Evolutionary conservation across 2,113 vertebrate species (phyloP).

Genomic region (Ivindomyrus marchei): DNA sequence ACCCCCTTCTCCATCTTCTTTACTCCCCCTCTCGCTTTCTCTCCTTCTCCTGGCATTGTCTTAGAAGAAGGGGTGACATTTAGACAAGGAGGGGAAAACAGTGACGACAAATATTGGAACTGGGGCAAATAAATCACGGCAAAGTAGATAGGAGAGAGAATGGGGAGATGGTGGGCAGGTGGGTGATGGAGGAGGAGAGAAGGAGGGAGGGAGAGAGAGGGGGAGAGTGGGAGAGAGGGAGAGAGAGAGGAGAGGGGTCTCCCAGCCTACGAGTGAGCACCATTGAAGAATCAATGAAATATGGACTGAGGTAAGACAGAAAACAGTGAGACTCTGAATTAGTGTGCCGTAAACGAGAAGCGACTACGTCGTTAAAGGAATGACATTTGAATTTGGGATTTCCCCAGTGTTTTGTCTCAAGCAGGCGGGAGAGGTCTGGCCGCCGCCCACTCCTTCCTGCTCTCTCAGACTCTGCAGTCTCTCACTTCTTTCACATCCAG

Average conservation of each 20-base stretch:
- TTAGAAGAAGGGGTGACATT: slow-evolving; percentile 72
- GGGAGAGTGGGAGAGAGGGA: not conserved
- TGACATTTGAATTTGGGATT: slow-evolving; percentile 13
- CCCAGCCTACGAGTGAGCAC: not conserved
- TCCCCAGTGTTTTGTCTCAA: not conserved
- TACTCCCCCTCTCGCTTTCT: slow-evolving; percentile 47
- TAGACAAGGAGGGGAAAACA: slow-evolving; percentile 70
- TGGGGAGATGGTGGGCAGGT: slow-evolving; percentile 18
- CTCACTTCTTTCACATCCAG: slow-evolving; percentile 10
- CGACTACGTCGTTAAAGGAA: not conserved
- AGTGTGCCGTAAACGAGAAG: not conserved
- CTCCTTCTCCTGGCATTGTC: slow-evolving; percentile 62
- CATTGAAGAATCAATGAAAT: not conserved
- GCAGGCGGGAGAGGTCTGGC: not conserved
- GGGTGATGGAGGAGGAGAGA: slow-evolving; percentile 6
- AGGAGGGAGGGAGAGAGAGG: not conserved
- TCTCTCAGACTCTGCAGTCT: not conserved
- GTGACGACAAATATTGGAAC: slow-evolving; percentile 72
- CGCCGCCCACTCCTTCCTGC: slow-evolving; percentile 22
- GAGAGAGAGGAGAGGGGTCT: not conserved
- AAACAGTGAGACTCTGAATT: not conserved
- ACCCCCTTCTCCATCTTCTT: slow-evolving; percentile 36
- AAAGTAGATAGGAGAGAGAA: slow-evolving; percentile 1
- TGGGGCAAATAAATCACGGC: slow-evolving; percentile 68
- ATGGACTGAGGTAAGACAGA: not conserved